A percentile compares a stretch with the other conserved stretches of the same genome.
phyloP scores from a whole-genome alignment of 92 coral and sea anemone genomes.

The Metridium senile region DNA sequence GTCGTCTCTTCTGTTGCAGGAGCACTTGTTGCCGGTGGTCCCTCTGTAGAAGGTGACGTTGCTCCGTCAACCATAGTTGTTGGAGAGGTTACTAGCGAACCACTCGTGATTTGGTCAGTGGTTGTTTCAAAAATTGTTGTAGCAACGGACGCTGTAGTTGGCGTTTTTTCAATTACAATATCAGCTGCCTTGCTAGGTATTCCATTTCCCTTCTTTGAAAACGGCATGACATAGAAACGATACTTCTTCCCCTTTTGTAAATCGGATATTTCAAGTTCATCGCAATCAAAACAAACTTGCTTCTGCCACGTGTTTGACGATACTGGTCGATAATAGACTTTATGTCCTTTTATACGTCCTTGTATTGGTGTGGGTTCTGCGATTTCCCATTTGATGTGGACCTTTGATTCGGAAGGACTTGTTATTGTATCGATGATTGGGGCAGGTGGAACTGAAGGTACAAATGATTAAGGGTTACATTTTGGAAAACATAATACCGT shows the following conservation, averaged over 20 bases:
- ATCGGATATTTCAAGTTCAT: neutral
- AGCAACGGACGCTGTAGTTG: neutral
- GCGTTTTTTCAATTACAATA: neutral
- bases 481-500: neutral
- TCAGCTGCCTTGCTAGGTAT: slow-evolving; percentile 22
- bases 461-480: neutral
- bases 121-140: neutral
- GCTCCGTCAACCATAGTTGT: neutral
- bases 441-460: slow-evolving; percentile 27
- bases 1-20: neutral
- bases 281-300: slow-evolving; percentile 3
- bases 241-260: slow-evolving; percentile 8
- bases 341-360: slow-evolving; percentile 26
- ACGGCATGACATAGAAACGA: slow-evolving; percentile 16
- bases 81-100: no score
- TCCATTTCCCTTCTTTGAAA: slow-evolving; percentile 34
- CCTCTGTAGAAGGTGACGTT: neutral
- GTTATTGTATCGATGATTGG: neutral
- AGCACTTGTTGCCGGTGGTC: neutral
- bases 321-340: slow-evolving; percentile 11
- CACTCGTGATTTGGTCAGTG: neutral
- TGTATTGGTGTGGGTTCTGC: slow-evolving; percentile 36
- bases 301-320: slow-evolving; percentile 11
- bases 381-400: slow-evolving; percentile 26
- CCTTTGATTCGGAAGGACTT: slow-evolving; percentile 1